Conservation (phyloP, 2,888 invertebrate genomes). For the Gryllus longicercus region DNA sequence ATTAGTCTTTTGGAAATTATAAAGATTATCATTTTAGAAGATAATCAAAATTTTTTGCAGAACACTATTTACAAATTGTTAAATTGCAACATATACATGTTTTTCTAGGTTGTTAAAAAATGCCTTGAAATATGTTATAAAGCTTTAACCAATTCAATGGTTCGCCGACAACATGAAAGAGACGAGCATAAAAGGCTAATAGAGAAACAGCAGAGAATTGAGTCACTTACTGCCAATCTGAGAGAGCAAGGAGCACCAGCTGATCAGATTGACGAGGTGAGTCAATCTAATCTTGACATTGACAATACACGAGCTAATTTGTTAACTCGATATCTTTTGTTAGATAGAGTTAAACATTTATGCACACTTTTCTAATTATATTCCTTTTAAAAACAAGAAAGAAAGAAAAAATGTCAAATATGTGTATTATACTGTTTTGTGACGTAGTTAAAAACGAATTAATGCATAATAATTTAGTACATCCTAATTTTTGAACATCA, state of each 20-base stretch:
- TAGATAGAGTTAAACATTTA: no score
- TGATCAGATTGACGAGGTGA: conserved; percentile 75
- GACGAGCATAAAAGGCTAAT: conserved; percentile 71
- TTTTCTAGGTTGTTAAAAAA: conserved; percentile 61
- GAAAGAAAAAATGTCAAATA: no score
- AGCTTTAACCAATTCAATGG: conserved; percentile 65
- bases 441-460: no score
- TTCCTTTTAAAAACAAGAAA: no score
- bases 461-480: no score
- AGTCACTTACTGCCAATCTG: conserved; percentile 76
- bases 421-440: no score
- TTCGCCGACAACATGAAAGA: conserved; percentile 62
- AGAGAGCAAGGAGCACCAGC: conserved; percentile 72
- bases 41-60: not conserved
- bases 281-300: not conserved
- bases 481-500: no score
- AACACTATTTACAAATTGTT: not conserved
- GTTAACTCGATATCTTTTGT: no score
- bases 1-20: not conserved
- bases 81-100: not conserved
- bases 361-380: no score
- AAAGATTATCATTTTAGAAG: not conserved
- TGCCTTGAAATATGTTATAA: conserved; percentile 68
- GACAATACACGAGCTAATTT: conserved; percentile 18
- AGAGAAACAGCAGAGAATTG: conserved; percentile 82